Percentiles rank a stretch among this genome's conserved stretches.
phyloP scores from a whole-genome alignment of 2,888 invertebrate species.

The Linnaemya tessellans region DNA sequence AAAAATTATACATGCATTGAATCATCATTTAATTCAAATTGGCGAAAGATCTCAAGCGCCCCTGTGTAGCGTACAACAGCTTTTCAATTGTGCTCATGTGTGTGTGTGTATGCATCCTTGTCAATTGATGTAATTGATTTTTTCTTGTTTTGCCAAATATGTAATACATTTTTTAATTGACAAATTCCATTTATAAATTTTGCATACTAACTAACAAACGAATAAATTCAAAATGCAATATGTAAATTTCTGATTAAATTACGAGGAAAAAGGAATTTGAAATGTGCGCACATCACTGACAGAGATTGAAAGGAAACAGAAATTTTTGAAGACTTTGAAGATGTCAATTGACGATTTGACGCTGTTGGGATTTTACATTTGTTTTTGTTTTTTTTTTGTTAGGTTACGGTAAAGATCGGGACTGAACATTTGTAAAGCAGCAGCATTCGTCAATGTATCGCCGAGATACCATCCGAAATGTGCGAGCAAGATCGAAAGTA shows the following conservation, averaged over 20 bases:
- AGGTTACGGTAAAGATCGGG: no score
- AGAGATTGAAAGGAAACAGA: not conserved
- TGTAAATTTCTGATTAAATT: not conserved
- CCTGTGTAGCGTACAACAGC: not conserved
- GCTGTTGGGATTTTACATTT: no score
- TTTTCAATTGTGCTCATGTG: not conserved
- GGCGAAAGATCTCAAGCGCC: no score
- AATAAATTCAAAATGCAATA: not conserved
- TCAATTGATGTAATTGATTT: conserved; percentile 20
- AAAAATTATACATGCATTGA: no score
- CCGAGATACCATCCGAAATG: no score
- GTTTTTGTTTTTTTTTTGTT: no score
- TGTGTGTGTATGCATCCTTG: not conserved
- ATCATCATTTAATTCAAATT: no score
- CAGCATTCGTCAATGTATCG: no score
- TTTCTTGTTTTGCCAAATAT: not conserved
- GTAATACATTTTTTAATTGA: not conserved
- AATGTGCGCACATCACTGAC: not conserved
- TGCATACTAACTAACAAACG: not conserved
- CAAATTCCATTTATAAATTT: not conserved
- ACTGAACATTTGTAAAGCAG: no score
- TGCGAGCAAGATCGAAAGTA: no score
- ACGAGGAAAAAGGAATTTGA: not conserved
- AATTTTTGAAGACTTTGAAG: not conserved
- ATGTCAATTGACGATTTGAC: no score